Base-by-base conservation (phyloP, 2,888 invertebrate genomes). In the Tanypteryx hageni region DNA sequence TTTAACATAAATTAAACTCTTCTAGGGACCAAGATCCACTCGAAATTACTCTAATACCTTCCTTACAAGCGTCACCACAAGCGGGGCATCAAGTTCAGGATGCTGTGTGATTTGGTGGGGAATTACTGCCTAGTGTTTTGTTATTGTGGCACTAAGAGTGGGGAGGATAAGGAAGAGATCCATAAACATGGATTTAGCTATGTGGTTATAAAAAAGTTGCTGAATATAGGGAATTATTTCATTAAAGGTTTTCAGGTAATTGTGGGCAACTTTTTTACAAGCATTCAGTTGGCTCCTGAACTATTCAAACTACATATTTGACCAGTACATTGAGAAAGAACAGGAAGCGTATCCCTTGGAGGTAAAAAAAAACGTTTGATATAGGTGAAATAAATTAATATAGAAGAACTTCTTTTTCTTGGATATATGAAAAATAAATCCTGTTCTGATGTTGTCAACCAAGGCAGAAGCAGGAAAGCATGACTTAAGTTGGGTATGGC, bases 101-200 rank as follows among this genome's bases (percentile, higher is more conserved):
- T n/a, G n/a, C n/a, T n/a, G n/a, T n/a, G n/a, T n/a, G n/a, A n/a
- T 93, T 93, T 93, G 18, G 86, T 94, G 18, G 59, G 92, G 8
- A 93, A 94, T 83, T 94, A 94, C 92, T 94, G 94, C 92, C 92
- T 94, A 81, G 93, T 92, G 44, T 93, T 94, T 93, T 93, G 93
- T 64, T 93, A 93, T 92, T 86, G 92, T 85, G 93, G 93, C 64
- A 93, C 93, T 59, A 93, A 93, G 92, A 93, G 93, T 92, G 92
- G 92, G 84, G 92, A 82, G 16, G 93, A 93, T 76, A 92, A 93
- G 84, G 92, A 92, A 89, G 93, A 93, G 92, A 92, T 93, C 85
- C 93, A 94, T 92, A 82, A 93, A 85, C 92, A 92, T 82, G 93
- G 92, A 89, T 92, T 93, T 61, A 92, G 91, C 68, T 86, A 92